Percentiles rank a stretch among this genome's conserved stretches.
These are phyloP conservation scores for Nomada fabriciana DNA, from an alignment of 2,888 invertebrate genomes.

Conservation along the genomic window DNA sequence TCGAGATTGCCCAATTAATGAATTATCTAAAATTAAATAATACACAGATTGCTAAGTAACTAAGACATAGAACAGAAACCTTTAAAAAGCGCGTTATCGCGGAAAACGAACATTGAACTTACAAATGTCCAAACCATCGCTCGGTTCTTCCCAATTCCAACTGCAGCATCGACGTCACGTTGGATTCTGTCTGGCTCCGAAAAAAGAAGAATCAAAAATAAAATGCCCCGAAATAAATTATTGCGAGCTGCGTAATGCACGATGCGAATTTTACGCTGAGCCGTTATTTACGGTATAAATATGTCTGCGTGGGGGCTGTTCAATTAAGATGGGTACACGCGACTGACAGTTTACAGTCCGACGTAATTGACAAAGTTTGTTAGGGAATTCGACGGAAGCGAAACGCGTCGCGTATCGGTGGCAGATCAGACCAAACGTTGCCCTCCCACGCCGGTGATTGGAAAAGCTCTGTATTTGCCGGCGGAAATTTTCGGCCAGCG, in stretches of 20 bases:
- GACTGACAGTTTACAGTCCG: conserved; percentile 51
- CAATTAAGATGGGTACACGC: conserved; percentile 57
- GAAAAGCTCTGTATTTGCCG: conserved; percentile 57
- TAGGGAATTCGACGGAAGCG: conserved; percentile 50
- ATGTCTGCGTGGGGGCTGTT: conserved; percentile 19
- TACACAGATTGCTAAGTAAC: too few relatives aligned
- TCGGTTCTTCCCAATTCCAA: too few relatives aligned
- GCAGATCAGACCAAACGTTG: conserved; percentile 44
- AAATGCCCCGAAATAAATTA: conserved; percentile 24
- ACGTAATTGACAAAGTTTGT: conserved; percentile 64
- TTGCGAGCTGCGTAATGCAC: not conserved
- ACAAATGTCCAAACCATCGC: too few relatives aligned
- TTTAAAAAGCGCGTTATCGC: too few relatives aligned
- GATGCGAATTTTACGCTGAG: conserved; percentile 18
- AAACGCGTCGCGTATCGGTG: conserved; percentile 41
- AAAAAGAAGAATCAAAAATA: not conserved
- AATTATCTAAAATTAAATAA: not conserved
- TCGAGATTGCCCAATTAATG: too few relatives aligned
- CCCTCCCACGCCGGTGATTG: conserved; percentile 50
- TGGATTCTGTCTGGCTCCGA: too few relatives aligned
- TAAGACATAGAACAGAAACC: too few relatives aligned
- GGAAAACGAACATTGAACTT: too few relatives aligned
- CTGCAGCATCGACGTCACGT: too few relatives aligned
- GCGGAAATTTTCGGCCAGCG: conserved; percentile 48
- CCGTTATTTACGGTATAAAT: conserved; percentile 46